Base-by-base conservation (phyloP, 2,888 invertebrate species). In the Ennomos erosarius region DNA sequence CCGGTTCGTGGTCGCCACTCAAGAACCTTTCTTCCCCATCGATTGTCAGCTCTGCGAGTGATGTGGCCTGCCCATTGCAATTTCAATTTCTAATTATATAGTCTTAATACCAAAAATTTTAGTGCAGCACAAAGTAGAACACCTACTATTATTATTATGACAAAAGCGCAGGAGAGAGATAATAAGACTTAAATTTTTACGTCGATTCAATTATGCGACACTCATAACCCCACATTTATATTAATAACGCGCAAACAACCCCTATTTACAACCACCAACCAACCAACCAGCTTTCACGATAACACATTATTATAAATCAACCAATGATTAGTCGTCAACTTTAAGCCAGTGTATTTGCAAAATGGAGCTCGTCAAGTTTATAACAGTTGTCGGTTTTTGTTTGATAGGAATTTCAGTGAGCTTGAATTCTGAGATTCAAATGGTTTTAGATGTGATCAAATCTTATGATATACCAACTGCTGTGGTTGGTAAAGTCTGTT, bases 381-480 rank as follows among this genome's bases (percentile, higher is more conserved):
- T 49, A 6, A 8, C 50, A 8, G 33, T 58, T 10, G 33, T 58
- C 5, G 6, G 26, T n/a, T 48, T 58, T 9, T 34, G 43, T 42
- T 60, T 8, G 38, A 26, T 55, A 8, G 37, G 49, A 3, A 2
- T 45, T n/a, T 56, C 56, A 3, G 8, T 52, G 1, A 16, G 59
- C 3, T 35, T 50, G 9, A 64, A 59, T 49, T 59, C 74, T 64
- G 74, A 78, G 10, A 50, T 76, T 1, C 64, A 73, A 68, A 78
- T 88, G 78, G 71, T 84, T 43, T 61, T 63, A 10, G 85, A 86
- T 62, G 64, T 88, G 16, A 66, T 83, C 1, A 63, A 70, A 44
- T 79, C 78, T 34, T 80, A 76, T 63, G 63, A 80, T 1, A 79
- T 71, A 64, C 79, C 85, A 6, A 79, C 83, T n/a, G 60, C 70